Evolutionary conservation across 2,797 vertebrate genomes (phyloP).

Genomic region (Sebastes cheni): DNA sequence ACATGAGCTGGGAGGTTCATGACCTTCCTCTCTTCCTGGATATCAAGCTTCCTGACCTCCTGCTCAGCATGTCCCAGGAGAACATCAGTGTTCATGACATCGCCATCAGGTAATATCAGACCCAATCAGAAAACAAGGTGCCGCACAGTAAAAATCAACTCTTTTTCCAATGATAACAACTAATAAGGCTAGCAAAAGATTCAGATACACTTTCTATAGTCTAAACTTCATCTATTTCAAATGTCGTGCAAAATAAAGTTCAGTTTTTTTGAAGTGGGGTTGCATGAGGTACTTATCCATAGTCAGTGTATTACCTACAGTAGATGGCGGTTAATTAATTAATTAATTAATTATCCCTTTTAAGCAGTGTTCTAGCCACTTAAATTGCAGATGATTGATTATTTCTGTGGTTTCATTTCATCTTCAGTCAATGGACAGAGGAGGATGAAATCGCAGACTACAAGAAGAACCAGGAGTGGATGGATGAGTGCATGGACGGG

Average conservation of each 20-base stretch:
- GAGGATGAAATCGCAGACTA: slow-evolving; percentile 97
- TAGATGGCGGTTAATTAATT: no score
- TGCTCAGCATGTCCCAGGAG: slow-evolving; percentile 93
- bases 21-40: slow-evolving; percentile 92
- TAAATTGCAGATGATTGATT: neutral
- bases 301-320: neutral
- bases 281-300: neutral
- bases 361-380: neutral
- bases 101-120: slow-evolving; percentile 87
- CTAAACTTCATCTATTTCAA: neutral
- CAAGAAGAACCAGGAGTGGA: slow-evolving; percentile 96
- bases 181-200: neutral
- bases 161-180: no score
- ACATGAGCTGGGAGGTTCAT: slow-evolving; percentile 94
- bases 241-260: neutral
- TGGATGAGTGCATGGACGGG: slow-evolving; percentile 97
- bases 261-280: neutral
- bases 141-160: neutral
- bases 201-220: neutral
- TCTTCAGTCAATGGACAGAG: slow-evolving; percentile 92
- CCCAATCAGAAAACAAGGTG: neutral
- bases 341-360: neutral
- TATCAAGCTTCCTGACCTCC: slow-evolving; percentile 91
- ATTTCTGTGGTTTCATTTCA: slow-evolving; percentile 17
- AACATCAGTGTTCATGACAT: slow-evolving; percentile 97